Evolutionary conservation across 1,140 invertebrate species (phyloP), one percentile per base, ranked within the genome.

Genomic region (Atopsyche davidsoni): DNA sequence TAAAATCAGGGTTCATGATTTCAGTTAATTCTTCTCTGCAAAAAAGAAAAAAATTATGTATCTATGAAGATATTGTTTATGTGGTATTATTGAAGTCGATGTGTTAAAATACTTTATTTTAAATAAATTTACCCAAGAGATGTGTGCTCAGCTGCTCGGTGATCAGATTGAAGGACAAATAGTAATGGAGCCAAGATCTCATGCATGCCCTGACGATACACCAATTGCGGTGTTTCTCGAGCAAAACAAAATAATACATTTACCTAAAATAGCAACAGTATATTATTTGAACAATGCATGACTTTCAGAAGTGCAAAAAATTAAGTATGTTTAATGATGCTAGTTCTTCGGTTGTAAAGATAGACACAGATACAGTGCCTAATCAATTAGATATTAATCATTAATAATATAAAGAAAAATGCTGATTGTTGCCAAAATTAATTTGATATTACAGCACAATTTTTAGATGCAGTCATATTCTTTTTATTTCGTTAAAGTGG

Each of bases 151-250:
- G 54, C 54, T 2, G 80, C 76, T 64, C 83, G 79, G 51, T 83
- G 80, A 67, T 87, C 84, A 62, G 73, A 81, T 61, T 84, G 79
- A 11, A 86, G 63, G 0, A 86, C 80, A 67, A 84, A 87, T 40
- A 87, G 68, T 19, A 87, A 64, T 4, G 84, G 84, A 18, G 83
- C 85, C 53, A 87, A 63, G 45, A 87, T 74, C 64, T 87, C 84
- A 65, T 86, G 84, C 84, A 87, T 87, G 16, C 84, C 84, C 77
- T 87, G 85, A 51, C 79, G 69, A 61, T 87, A 87, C 38, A 79
- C 79, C 59, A 86, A 70, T 11, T 76, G 68, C 4, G 82, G 77
- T 63, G 83, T 76, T 58, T 83, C 72, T 46, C 81, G 73, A 1
- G 83, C 82, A 68, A 83, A 86, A 58, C 31, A 40, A 21, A 55